Evolutionary conservation across 1,140 invertebrate species (phyloP).

Genomic region (Apis dorsata): DNA sequence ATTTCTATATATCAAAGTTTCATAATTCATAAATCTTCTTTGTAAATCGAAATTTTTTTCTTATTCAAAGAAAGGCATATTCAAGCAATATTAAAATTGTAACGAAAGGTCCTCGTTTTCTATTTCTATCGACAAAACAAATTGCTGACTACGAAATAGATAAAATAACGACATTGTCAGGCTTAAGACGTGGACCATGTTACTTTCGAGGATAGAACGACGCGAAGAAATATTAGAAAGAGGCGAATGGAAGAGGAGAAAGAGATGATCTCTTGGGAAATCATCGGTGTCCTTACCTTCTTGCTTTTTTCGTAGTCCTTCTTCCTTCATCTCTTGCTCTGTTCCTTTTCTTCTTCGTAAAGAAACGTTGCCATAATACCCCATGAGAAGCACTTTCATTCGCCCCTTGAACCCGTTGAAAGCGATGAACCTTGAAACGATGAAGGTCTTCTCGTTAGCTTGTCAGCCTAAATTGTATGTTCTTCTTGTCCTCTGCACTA

Average conservation of each 20-base stretch:
- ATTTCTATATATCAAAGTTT: too few relatives aligned
- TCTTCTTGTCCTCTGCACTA: too few relatives aligned
- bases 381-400: constrained; percentile 42
- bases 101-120: not conserved
- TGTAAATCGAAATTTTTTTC: too few relatives aligned
- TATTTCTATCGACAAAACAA: constrained; percentile 2
- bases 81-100: constrained; percentile 57
- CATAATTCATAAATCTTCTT: too few relatives aligned
- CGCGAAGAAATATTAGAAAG: constrained; percentile 53
- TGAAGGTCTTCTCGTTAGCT: constrained; percentile 34
- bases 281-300: constrained; percentile 75
- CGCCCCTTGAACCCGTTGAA: constrained; percentile 42
- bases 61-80: not conserved
- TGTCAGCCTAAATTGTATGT: not conserved
- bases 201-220: constrained; percentile 31
- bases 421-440: constrained; percentile 51
- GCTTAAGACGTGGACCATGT: constrained; percentile 55
- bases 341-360: not conserved
- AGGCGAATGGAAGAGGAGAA: constrained; percentile 56
- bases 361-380: constrained; percentile 45
- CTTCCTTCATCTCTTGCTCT: constrained; percentile 14
- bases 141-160: constrained; percentile 33
- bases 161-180: constrained; percentile 64
- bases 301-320: constrained; percentile 43
- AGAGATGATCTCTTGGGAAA: constrained; percentile 74